Evolutionary conservation across 2,113 vertebrate species (phyloP).

Genomic region (Phodopus roborovskii): DNA sequence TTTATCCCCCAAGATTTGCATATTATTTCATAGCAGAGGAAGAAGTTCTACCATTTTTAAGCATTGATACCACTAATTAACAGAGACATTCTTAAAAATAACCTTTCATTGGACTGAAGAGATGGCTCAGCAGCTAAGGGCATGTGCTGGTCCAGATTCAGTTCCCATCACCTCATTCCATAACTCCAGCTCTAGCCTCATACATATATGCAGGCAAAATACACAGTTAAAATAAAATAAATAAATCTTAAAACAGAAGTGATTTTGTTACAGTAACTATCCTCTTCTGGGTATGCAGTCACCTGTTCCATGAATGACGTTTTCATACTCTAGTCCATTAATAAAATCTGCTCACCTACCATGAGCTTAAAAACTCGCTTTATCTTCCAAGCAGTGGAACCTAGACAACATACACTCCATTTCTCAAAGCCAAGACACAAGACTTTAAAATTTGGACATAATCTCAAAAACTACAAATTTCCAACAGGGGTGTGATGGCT

Average conservation of each 20-base stretch:
- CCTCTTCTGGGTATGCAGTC: not conserved
- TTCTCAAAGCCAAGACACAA: not conserved
- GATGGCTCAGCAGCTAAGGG: not conserved
- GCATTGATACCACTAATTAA: slow-evolving; percentile 1
- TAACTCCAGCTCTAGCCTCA: not conserved
- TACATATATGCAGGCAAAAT: not conserved
- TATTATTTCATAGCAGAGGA: slow-evolving; percentile 12
- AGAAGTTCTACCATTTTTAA: slow-evolving; percentile 18
- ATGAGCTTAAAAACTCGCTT: not conserved
- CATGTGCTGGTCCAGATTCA: not conserved
- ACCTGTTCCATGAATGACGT: not conserved
- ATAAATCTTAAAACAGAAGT: not conserved
- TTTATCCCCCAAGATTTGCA: slow-evolving; percentile 34
- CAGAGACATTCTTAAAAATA: not conserved
- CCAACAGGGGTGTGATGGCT: not conserved
- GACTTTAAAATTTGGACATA: not conserved
- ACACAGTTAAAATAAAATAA: not conserved
- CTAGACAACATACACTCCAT: not conserved
- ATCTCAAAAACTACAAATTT: slow-evolving; percentile 41
- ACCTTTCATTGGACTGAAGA: not conserved
- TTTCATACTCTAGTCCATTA: not conserved
- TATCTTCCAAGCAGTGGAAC: not conserved
- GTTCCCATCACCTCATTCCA: not conserved
- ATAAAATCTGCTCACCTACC: not conserved
- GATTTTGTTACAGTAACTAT: slow-evolving; percentile 10